Percentiles rank a stretch among this genome's conserved stretches.
Conservation (phyloP, 2,797 vertebrate species). For the Notamacropus eugenii region DNA sequence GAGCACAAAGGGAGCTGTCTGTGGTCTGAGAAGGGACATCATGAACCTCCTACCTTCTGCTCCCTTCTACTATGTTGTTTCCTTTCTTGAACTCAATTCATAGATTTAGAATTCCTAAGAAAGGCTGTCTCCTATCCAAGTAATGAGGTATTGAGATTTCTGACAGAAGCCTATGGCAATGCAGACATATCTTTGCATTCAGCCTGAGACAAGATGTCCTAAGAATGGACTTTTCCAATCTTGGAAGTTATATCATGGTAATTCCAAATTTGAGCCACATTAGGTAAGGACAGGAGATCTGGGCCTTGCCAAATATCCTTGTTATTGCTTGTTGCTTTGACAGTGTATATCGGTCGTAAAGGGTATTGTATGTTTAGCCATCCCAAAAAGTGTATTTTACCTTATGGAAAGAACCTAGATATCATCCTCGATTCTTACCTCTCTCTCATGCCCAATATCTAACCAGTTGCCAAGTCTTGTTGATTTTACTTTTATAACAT, state of each 20-base stretch:
- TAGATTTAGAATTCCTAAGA: not conserved
- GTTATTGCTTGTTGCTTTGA: no score
- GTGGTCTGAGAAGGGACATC: not conserved
- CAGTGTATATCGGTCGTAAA: no score
- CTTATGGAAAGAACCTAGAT: no score
- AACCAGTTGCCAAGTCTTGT: no score
- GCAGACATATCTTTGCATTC: not conserved
- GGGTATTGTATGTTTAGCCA: no score
- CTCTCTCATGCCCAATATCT: no score
- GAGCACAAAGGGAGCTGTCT: not conserved
- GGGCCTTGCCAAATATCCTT: not conserved
- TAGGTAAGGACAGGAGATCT: not conserved
- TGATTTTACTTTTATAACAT: no score
- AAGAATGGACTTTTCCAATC: not conserved
- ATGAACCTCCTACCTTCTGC: not conserved
- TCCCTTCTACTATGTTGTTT: not conserved
- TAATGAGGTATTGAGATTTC: not conserved
- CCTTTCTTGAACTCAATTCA: not conserved
- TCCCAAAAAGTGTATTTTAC: no score
- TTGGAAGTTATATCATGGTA: not conserved
- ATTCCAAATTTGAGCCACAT: not conserved
- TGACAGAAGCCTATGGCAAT: not conserved
- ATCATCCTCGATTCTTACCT: no score
- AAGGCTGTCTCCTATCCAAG: not conserved
- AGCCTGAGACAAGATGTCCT: not conserved